A percentile compares a stretch with the other conserved stretches of the same genome.
Conservation (phyloP, 2,888 invertebrate genomes). For the Cecidostiba fungosa region DNA sequence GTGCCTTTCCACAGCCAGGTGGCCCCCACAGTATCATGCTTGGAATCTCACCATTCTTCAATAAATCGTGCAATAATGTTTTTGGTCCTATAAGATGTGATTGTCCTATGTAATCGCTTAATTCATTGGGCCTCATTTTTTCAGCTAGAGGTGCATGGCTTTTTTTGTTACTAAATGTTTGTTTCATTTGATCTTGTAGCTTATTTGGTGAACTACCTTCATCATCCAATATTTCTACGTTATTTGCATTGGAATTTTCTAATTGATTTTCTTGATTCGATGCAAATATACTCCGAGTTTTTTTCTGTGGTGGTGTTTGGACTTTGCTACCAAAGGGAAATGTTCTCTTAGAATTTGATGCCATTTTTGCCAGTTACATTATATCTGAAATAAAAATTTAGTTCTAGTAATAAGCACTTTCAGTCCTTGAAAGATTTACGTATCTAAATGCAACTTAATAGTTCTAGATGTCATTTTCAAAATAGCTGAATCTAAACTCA, state of each 20-base stretch:
- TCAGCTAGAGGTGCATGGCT: constrained; percentile 82
- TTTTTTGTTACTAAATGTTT: constrained; percentile 13
- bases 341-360: constrained; percentile 20
- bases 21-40: constrained; percentile 94
- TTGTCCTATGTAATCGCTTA: constrained; percentile 88
- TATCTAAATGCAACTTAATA: background rate
- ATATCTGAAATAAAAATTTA: background rate
- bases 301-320: constrained; percentile 29
- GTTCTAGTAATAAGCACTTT: background rate
- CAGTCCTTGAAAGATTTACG: background rate
- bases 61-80: constrained; percentile 84
- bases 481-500: background rate
- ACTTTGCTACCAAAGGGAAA: constrained; percentile 21
- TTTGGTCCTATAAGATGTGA: constrained; percentile 85
- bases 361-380: background rate
- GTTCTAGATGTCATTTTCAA: background rate
- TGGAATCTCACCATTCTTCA: constrained; percentile 86
- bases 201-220: constrained; percentile 8
- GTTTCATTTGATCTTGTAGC: background rate
- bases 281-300: background rate
- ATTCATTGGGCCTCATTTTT: constrained; percentile 84
- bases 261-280: background rate
- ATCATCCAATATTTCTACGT: background rate
- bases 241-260: background rate
- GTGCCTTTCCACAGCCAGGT: constrained; percentile 92